Evolutionary conservation across 2,113 vertebrate species (phyloP), one percentile per base, ranked within the genome.

Genomic region (Leptocoma aspasia): DNA sequence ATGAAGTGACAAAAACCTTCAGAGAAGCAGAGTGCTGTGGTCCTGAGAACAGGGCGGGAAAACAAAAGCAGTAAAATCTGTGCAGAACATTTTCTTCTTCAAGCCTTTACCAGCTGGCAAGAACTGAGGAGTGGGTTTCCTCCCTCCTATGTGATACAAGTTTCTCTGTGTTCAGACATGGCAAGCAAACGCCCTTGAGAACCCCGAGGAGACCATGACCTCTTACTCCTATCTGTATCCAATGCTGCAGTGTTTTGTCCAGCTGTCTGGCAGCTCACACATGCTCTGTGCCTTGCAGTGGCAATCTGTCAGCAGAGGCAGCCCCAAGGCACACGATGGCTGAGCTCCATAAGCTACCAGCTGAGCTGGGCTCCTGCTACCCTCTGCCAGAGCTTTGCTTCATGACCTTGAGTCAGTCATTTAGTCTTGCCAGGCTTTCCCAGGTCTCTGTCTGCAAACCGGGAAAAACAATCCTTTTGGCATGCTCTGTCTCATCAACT

Each of bases 291-390:
- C 89, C 87, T 89, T 60, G 81, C 21, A 9, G 84, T 53, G 86
- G 66, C 93, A 80, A 56, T 33, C 71, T 83, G 85, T 77, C 79
- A 92, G 80, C 73, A 8, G 5, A 88, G 42, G 79, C 86, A 92
- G 91, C 90, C 87, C 77, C 69, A 31, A 75, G 83, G 79, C 80
- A 37, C 1, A 0, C 1, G 0, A 45, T 68, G 56, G 60, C 56
- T 66, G 76, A 82, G 83, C 86, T 92, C 77, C 76, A n/a, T 72
- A 9, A 93, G 70, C 75, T 49, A 53, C 75, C 94, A 95, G 92
- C 88, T 91, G 94, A 77, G 73, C 49, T 72, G 86, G 54, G 64
- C 86, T 91, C 76, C 75, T 92, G 92, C 83, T 89, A 44, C 76
- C 42, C 54, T 78, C 72, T 78, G 86, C 94, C 89, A 81, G 76